Conservation (phyloP, 2,113 vertebrate species). For the Plotosus lineatus region DNA sequence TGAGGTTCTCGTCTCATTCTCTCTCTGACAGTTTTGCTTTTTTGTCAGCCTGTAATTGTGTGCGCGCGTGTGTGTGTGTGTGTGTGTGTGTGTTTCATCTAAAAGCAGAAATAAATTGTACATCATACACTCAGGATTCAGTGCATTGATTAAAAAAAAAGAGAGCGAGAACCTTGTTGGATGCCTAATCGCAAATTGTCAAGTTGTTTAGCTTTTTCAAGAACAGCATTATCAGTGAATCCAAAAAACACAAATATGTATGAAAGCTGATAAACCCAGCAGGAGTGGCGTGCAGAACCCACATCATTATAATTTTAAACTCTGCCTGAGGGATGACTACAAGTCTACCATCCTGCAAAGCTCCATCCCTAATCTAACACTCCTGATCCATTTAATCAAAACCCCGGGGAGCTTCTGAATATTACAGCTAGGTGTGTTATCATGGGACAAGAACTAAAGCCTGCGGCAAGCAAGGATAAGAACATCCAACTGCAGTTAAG, state of each 20-base stretch:
- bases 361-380: slow-evolving; percentile 25
- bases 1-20: slow-evolving; percentile 64
- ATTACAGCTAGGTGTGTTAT: slow-evolving; percentile 20
- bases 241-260: not conserved
- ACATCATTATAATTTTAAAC: slow-evolving; percentile 14
- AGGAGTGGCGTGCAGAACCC: not conserved
- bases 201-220: not conserved
- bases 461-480: not conserved
- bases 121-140: not conserved
- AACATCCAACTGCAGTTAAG: not conserved
- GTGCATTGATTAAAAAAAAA: not conserved
- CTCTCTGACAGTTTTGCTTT: slow-evolving; percentile 53
- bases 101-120: slow-evolving; percentile 14
- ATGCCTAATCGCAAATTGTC: not conserved
- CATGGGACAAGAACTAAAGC: not conserved
- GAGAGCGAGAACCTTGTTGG: too few species aligned
- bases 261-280: not conserved
- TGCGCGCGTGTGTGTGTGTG: too few species aligned
- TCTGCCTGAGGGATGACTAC: slow-evolving; percentile 46
- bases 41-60: slow-evolving; percentile 52
- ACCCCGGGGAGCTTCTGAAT: slow-evolving; percentile 12
- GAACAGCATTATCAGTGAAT: not conserved
- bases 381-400: slow-evolving; percentile 23
- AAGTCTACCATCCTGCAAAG: slow-evolving; percentile 42
- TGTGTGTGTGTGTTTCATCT: too few species aligned